These are phyloP conservation scores for Sitta europaea DNA, from an alignment of 2,113 vertebrate genomes.

Conservation along the genomic window DNA sequence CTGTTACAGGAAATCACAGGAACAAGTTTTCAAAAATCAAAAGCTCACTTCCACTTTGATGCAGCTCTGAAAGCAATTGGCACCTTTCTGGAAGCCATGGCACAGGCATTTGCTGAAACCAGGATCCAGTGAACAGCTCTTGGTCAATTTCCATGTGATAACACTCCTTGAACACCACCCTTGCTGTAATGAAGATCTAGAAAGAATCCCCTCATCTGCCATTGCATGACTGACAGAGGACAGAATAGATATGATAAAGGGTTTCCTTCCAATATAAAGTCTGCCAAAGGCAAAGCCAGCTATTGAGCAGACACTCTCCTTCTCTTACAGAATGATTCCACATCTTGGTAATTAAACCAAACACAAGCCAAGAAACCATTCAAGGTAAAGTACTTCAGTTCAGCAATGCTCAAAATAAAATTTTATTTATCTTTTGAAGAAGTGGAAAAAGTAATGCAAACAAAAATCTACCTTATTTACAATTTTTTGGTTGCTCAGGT, in stretches of 20 bases:
- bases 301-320: background rate
- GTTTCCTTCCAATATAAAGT: background rate
- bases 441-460: background rate
- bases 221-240: background rate
- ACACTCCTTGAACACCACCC: background rate
- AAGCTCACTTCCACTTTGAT: background rate
- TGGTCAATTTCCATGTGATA: background rate
- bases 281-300: background rate
- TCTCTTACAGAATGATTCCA: background rate
- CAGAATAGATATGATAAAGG: background rate
- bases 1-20: background rate
- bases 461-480: constrained; percentile 66
- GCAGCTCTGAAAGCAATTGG: background rate
- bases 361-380: background rate
- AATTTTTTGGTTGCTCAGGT: constrained; percentile 47
- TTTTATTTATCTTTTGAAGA: background rate
- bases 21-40: background rate
- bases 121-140: background rate
- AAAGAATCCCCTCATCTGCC: background rate
- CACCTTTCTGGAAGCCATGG: background rate
- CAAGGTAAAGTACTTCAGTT: background rate
- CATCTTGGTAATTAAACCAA: background rate
- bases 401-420: background rate
- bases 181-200: background rate
- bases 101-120: background rate